A percentile compares a stretch with the other conserved stretches of the same genome.
These are phyloP conservation scores for Prinia subflava DNA, from an alignment of 2,113 vertebrate genomes.

Conservation along the genomic window DNA sequence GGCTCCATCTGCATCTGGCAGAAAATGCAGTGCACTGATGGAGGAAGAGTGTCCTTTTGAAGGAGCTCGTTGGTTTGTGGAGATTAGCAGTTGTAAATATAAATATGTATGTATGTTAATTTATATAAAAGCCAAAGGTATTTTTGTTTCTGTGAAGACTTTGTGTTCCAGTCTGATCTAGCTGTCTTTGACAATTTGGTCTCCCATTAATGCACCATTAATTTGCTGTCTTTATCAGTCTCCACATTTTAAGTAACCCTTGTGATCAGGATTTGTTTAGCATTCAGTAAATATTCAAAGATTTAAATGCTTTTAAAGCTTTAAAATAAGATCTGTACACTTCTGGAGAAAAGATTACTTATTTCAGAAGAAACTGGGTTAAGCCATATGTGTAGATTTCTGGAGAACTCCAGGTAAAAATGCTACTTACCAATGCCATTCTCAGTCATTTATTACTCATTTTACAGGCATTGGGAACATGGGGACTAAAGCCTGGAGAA, in stretches of 20 bases:
- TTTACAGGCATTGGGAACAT: not conserved
- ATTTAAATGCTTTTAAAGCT: not conserved
- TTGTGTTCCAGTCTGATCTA: not conserved
- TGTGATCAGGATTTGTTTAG: not conserved
- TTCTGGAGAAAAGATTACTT: not conserved
- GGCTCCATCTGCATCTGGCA: not conserved
- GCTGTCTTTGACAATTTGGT: not conserved
- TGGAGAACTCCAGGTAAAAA: not conserved
- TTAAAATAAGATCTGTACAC: not conserved
- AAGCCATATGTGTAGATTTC: not conserved
- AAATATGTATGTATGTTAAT: not conserved
- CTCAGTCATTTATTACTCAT: not conserved
- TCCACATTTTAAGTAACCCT: not conserved
- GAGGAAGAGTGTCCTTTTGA: not conserved
- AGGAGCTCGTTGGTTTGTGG: not conserved
- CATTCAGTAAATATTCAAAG: not conserved
- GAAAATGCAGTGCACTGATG: rapidly evolving
- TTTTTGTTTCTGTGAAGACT: not conserved
- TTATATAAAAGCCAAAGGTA: not conserved
- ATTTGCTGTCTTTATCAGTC: not conserved
- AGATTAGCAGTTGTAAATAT: not conserved
- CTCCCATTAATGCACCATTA: not conserved
- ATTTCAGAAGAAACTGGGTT: not conserved
- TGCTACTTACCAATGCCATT: not conserved
- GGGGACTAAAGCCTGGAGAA: not conserved